These are phyloP conservation scores for Centropus unirufus DNA, from an alignment of 2,113 vertebrate species.

Conservation along the genomic window DNA sequence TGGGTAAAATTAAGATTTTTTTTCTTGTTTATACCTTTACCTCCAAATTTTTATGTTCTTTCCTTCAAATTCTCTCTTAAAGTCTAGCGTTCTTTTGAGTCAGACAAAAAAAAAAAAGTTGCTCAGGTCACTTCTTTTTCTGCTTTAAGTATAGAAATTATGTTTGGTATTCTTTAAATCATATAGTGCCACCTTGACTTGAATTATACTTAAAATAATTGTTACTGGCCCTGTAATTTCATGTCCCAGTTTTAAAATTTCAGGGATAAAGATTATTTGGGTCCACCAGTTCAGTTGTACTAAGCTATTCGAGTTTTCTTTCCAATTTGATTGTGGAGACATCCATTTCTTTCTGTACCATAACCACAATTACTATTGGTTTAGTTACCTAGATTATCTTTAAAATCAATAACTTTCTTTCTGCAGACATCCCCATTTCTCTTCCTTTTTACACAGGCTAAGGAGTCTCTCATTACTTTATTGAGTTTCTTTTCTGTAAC, in stretches of 20 bases:
- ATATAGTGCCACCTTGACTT: not conserved
- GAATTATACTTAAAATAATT: not conserved
- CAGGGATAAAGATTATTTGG: not conserved
- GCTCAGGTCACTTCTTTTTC: not conserved
- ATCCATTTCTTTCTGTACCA: not conserved
- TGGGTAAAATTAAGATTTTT: not conserved
- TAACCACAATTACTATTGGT: not conserved
- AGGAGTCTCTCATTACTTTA: not conserved
- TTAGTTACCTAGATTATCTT: not conserved
- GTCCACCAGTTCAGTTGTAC: not conserved
- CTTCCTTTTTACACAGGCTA: not conserved
- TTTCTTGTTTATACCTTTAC: not conserved
- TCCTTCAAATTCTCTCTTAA: not conserved
- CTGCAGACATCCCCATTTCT: not conserved
- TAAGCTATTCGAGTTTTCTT: not conserved
- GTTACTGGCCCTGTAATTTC: not conserved
- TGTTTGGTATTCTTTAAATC: not conserved
- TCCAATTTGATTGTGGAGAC: not conserved
- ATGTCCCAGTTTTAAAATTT: not conserved
- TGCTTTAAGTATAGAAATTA: not conserved
- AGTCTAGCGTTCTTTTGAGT: not conserved
- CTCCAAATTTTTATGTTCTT: not conserved
- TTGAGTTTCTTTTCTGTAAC: not conserved
- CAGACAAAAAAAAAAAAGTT: not conserved
- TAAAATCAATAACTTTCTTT: not conserved